Evolutionary conservation across 2,797 vertebrate genomes (phyloP), one percentile per base, ranked within the genome.

Genomic region (Xyrichtys novacula): DNA sequence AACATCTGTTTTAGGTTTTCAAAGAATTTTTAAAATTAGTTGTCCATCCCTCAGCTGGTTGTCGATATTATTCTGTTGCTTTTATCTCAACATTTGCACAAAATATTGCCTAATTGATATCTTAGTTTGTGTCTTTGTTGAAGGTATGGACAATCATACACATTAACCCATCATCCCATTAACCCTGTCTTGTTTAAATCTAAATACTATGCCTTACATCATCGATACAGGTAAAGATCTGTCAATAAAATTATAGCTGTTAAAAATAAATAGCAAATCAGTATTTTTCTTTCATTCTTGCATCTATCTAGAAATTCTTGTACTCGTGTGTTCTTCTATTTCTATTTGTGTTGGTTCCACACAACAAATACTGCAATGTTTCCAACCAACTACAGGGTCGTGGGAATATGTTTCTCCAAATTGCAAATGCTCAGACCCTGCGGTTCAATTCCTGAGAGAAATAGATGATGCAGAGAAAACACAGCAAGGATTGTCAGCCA

Each of bases 331-430:
- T 42, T 26, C 39, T 31, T 23, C 39, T 12, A 61, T n/a, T 9
- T 63, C 29, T 72, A 36, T 68, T 67, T 74, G 17, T 59, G 26
- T 65, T 54, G 28, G 40, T 67, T 56, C 42, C 10, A 47, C 11
- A 52, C 53, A 17, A 44, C n/a, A 65, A 14, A 12, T 29, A 17
- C 58, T 60, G 43, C 50, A 32, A 32, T 36, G 53, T 65, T 76
- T 78, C 68, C 22, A 42, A 53, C 47, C 54, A 36, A 54, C 50
- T 38, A 22, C 14, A 26, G 16, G 43, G 38, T 34, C 59, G 42
- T 57, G 74, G 54, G 64, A 78, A 65, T 50, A 68, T 10, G 42
- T 52, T 76, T 74, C 43, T 74, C 55, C 36, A 54, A 60, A 74
- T 42, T 68, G 50, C 40, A 50, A 58, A 47, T 29, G 52, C 50